Evolutionary conservation across 2,113 vertebrate genomes (phyloP).

Genomic region (Hemiprocne comata): DNA sequence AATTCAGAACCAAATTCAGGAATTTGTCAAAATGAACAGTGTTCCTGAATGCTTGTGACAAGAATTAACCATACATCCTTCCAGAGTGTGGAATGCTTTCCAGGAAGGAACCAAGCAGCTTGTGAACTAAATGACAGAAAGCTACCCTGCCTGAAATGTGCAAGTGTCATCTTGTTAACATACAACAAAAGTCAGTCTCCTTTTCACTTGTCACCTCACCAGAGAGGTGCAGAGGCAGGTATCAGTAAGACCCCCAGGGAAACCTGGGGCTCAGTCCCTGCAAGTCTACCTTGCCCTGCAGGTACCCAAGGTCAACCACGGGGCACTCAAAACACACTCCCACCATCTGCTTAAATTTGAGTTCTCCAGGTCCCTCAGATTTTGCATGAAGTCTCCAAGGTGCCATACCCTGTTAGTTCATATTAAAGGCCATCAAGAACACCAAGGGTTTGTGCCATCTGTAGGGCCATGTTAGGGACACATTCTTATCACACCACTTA

Average conservation of each 20-base stretch:
- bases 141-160: background rate
- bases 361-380: background rate
- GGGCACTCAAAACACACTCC: background rate
- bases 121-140: background rate
- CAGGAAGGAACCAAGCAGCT: background rate
- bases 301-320: background rate
- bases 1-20: background rate
- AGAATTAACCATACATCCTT: background rate
- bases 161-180: background rate
- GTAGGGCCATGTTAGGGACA: background rate
- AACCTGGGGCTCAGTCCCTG: background rate
- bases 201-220: background rate
- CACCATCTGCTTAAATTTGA: background rate
- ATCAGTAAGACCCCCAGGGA: background rate
- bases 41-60: background rate
- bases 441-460: background rate
- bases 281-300: background rate
- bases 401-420: background rate
- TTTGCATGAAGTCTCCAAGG: background rate
- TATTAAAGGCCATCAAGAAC: background rate
- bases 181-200: background rate
- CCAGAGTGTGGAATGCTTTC: background rate
- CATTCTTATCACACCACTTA: background rate
- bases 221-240: background rate
- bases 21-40: background rate